Base-by-base conservation (phyloP, 2,797 vertebrate species). In the Smutsia temminckii region DNA sequence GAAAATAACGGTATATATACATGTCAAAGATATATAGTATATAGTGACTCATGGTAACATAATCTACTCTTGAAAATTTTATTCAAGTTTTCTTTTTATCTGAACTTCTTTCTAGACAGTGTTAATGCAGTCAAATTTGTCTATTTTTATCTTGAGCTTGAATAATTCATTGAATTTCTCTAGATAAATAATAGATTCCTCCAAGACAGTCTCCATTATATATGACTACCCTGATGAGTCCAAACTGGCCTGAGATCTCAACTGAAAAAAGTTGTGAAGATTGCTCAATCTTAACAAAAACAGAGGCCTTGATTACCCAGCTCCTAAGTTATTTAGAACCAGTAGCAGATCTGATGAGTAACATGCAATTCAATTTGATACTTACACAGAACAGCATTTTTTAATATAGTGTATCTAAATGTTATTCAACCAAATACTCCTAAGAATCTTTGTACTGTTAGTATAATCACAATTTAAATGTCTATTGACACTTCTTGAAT, bases 261-360 rank as follows among this genome's bases (percentile, higher is more conserved):
- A 8, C 8, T 85, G 46, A 94, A 49, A 21, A 93, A 64, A 95
- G 11, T 21, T 90, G 57, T 91, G 49, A 95, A 72, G 18, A 21
- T 18, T n/a, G 95, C 46, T 97, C 85, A 83, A 89, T 97, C 91
- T 97, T 97, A 84, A 95, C 87, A 97, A 96, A 97, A 96, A 55
- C 53, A 85, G 14, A 78, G 71, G 11, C 46, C 53, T 87, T 89
- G 83, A 91, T 97, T 97, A 96, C 32, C 77, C 89, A 96, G 88
- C 92, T 94, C 23, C 6, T 92, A 68, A 97, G 55, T 7, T 3
- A 88, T 75, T 96, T 64, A 94, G 46, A 53, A 63, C 11, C 72
- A 71, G 69, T 18, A 81, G 23, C 40, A 85, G 49, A 85, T 49
- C 34, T 21, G 61, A 11, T 32, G 14, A 61, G 18, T 13, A 71